These are phyloP conservation scores for Dendrophyllia cribrosa DNA, from an alignment of 64 coral and sea anemone genomes.

Conservation along the genomic window DNA sequence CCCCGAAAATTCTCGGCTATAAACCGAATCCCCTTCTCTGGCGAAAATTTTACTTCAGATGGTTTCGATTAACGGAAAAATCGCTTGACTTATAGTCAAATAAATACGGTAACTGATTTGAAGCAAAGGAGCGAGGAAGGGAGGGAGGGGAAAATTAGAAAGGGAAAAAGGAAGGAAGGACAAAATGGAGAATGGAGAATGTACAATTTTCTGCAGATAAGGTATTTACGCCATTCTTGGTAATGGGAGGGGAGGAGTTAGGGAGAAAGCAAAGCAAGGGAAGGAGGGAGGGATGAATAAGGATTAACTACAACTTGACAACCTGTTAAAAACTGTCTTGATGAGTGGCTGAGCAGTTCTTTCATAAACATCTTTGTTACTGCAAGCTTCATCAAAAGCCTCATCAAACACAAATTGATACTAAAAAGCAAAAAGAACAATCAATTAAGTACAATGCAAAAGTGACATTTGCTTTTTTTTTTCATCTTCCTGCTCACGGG, in stretches of 20 bases:
- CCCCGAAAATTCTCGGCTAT: no score
- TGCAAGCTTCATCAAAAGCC: conserved; percentile 82
- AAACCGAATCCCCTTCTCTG: no score
- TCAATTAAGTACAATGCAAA: not conserved
- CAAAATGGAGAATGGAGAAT: not conserved
- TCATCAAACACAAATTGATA: conserved; percentile 95
- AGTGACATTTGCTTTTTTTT: no score
- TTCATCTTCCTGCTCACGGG: no score
- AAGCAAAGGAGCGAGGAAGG: not conserved
- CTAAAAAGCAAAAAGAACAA: conserved; percentile 28
- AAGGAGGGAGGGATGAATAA: not conserved
- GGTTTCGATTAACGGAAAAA: no score
- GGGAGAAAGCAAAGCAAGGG: not conserved
- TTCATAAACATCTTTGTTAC: conserved; percentile 70
- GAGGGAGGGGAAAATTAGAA: not conserved
- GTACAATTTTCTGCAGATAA: no score
- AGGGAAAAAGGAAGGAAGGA: not conserved
- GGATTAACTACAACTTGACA: not conserved
- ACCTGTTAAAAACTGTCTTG: conserved; percentile 86
- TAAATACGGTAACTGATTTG: no score
- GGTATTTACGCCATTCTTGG: no score
- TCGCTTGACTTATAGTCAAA: no score
- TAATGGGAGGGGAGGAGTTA: not conserved
- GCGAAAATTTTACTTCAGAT: no score
- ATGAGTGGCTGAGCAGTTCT: conserved; percentile 83